These are phyloP conservation scores for Rhynchotus rufescens DNA, from an alignment of 2,797 vertebrate genomes.

Conservation along the genomic window DNA sequence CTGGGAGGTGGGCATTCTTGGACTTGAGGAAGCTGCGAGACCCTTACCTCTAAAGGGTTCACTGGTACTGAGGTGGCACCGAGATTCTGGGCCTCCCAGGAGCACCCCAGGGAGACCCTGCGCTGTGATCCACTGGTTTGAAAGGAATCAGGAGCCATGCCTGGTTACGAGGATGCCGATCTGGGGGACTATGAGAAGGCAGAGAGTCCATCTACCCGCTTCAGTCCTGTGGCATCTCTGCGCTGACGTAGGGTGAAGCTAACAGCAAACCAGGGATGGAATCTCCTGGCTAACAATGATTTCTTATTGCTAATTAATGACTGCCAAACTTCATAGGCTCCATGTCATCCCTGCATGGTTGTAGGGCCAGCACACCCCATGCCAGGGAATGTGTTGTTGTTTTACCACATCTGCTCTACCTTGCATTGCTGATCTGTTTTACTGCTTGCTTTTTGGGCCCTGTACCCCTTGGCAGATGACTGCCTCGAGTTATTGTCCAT, in stretches of 20 bases:
- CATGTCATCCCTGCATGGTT: accelerated
- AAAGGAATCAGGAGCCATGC: background rate
- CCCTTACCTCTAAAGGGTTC: background rate
- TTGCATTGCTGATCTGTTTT: background rate
- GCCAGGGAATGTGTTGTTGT: accelerated
- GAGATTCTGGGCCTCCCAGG: background rate
- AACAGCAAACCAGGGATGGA: background rate
- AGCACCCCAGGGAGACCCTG: background rate
- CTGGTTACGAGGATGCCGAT: background rate
- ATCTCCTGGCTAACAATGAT: background rate
- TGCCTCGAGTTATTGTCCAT: background rate
- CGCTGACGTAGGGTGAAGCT: background rate
- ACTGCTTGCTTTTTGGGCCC: background rate
- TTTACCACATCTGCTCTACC: background rate
- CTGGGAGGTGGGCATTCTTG: background rate
- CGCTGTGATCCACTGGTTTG: background rate
- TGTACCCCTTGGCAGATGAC: background rate
- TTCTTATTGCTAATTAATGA: background rate
- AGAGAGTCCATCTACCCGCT: accelerated
- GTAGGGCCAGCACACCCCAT: background rate
- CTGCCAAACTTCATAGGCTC: background rate
- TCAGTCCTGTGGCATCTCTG: background rate
- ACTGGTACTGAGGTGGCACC: background rate
- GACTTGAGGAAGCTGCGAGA: accelerated
- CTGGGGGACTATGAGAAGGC: too few relatives aligned